Evolutionary conservation across 2,797 vertebrate species (phyloP), one percentile per base, ranked within the genome.

Genomic region (Typhlichthys subterraneus): DNA sequence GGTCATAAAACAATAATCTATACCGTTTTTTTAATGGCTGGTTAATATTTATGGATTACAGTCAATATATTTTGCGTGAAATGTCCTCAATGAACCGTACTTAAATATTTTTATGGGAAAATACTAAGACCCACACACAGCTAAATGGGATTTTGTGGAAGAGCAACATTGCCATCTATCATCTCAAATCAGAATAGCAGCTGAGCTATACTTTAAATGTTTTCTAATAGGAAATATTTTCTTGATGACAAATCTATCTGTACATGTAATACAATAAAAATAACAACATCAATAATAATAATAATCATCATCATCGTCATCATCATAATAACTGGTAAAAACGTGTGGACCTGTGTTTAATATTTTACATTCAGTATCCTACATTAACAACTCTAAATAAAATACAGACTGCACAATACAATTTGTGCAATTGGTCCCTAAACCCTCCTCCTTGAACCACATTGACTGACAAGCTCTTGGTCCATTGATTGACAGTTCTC

Each of bases 91-190:
- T 29, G 67, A 53, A 29, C 14, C 59, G 17, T 53, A 64, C 46
- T 69, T 60, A 64, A 12, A 17, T 52, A 2, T 15, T 52, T 52
- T 52, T n/a, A 10, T 14, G 17, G 50, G 15, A 59, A 71, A 76
- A 69, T 9, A 46, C 1, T 17, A 23, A 65, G 61, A 67, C 31
- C 45, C 42, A 13, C 15, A 7, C 11, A 17, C 0, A 19, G 12
- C 46, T 7, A 8, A 47, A 55, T 48, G 3, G 10, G 47, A 63
- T 73, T 87, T 75, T 86, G 9, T 70, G 66, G 72, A 94, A 96
- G 94, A 91, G 89, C 93, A 93, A 94, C 94, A 94, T 90, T 98
- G 96, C 95, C 97, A 96, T 93, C 97, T 98, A 86, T 85, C 81
- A 85, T 86, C 87, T 65, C 13, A 46, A 71, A 71, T 68, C 14